A percentile compares a stretch with the other conserved stretches of the same genome.
Conservation (phyloP, 2,113 vertebrate genomes). For the Chiloscyllium plagiosum region DNA sequence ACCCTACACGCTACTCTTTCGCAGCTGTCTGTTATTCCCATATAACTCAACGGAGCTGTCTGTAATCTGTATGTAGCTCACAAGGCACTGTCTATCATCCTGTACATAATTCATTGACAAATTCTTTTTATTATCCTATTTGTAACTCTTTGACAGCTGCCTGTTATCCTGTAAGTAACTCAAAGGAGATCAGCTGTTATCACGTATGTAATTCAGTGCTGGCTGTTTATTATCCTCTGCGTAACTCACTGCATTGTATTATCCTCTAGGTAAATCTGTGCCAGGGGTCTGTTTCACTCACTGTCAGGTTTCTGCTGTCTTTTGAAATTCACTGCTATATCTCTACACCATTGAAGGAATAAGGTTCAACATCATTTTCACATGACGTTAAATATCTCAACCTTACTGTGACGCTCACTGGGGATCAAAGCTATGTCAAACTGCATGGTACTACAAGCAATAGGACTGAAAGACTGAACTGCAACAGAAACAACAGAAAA, state of each 20-base stretch:
- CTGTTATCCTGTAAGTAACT: constrained; percentile 19
- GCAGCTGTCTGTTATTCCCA: not conserved
- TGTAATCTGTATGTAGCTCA: not conserved
- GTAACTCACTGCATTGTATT: constrained; percentile 27
- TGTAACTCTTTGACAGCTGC: constrained; percentile 14
- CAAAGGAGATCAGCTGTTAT: not conserved
- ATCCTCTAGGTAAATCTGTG: not conserved
- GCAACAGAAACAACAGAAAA: not conserved
- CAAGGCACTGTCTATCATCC: not conserved
- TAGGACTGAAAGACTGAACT: not conserved
- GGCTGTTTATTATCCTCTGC: not conserved
- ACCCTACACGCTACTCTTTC: not conserved
- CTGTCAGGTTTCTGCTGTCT: not conserved
- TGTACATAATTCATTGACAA: not conserved
- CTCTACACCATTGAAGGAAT: constrained; percentile 7
- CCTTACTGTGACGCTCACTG: not conserved
- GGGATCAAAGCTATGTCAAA: constrained; percentile 12
- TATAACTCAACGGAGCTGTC: not conserved
- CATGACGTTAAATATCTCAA: not conserved
- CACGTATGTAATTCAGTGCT: not conserved
- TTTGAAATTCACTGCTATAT: constrained; percentile 5
- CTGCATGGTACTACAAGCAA: not conserved
- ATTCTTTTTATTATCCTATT: not conserved
- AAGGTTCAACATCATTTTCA: constrained; percentile 8
- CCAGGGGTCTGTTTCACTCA: not conserved